Evolutionary conservation across 1,140 invertebrate species (phyloP).

Genomic region (Lordiphosa stackelbergi): DNA sequence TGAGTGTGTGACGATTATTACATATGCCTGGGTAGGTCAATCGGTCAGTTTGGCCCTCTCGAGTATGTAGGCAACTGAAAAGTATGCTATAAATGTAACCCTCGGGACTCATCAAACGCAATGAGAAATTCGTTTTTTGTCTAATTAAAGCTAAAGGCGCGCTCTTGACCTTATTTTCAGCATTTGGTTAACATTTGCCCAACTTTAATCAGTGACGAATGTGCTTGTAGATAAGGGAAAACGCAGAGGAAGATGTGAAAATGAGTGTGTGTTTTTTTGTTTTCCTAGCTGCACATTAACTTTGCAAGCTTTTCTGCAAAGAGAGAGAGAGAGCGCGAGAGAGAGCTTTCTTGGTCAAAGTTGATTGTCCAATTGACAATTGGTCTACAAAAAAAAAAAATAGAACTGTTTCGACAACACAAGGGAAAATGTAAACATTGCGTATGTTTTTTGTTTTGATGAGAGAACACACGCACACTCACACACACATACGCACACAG

Average conservation of each 20-base stretch:
- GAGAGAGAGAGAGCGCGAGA: slow-evolving; percentile 5
- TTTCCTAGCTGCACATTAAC: slow-evolving; percentile 42
- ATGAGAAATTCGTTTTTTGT: slow-evolving; percentile 26
- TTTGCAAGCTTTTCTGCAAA: slow-evolving; percentile 54
- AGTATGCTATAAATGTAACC: slow-evolving; percentile 42
- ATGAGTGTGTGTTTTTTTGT: slow-evolving; percentile 40
- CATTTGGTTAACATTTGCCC: slow-evolving; percentile 11
- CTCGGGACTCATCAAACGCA: slow-evolving; percentile 46
- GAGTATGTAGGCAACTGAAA: slow-evolving; percentile 24
- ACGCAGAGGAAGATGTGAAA: slow-evolving; percentile 36
- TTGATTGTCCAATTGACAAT: slow-evolving; percentile 64
- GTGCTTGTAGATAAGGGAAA: slow-evolving; percentile 11
- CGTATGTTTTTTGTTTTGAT: slow-evolving; percentile 64
- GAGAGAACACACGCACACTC: slow-evolving; percentile 23
- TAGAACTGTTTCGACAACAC: slow-evolving; percentile 58
- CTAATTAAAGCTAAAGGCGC: slow-evolving; percentile 24
- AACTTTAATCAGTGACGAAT: slow-evolving; percentile 41
- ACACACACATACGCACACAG: slow-evolving; percentile 1
- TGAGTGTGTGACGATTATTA: slow-evolving; percentile 40
- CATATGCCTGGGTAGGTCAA: slow-evolving; percentile 73
- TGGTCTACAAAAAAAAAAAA: slow-evolving; percentile 38
- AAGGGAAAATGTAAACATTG: slow-evolving; percentile 69
- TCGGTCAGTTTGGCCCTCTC: slow-evolving; percentile 53
- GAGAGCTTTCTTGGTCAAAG: slow-evolving; percentile 30
- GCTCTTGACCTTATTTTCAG: slow-evolving; percentile 60